A percentile compares a stretch with the other conserved stretches of the same genome.
phyloP scores from a whole-genome alignment of 2,888 invertebrate genomes.

The Keiferia lycopersicella region DNA sequence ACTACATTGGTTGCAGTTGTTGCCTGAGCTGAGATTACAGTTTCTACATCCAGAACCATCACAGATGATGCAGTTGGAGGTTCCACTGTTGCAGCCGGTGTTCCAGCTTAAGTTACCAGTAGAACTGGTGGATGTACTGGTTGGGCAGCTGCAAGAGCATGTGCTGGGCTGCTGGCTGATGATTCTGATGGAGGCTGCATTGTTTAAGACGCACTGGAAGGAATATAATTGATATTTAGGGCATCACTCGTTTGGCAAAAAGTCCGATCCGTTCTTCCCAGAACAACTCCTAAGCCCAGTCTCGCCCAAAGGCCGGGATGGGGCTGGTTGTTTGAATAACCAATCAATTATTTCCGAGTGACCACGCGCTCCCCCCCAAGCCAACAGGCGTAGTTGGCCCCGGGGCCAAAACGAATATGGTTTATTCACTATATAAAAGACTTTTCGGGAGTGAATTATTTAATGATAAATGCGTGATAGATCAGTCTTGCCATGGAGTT shows the following conservation, averaged over 20 bases:
- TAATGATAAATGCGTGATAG: too few relatives aligned
- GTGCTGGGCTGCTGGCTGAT: background rate
- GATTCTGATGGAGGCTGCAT: background rate
- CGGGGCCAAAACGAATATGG: too few relatives aligned
- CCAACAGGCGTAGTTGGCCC: too few relatives aligned
- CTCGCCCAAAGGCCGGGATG: too few relatives aligned
- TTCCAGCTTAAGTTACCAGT: background rate
- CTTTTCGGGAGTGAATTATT: too few relatives aligned
- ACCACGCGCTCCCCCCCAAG: too few relatives aligned
- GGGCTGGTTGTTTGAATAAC: too few relatives aligned
- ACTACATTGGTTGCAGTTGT: background rate
- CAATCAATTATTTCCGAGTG: too few relatives aligned
- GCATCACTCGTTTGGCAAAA: background rate
- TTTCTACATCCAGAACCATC: background rate
- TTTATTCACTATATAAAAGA: too few relatives aligned
- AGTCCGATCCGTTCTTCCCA: too few relatives aligned
- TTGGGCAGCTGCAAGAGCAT: background rate
- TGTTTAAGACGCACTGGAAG: slow-evolving; percentile 7
- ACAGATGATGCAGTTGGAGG: background rate
- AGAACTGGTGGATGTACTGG: background rate
- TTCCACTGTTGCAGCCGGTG: background rate
- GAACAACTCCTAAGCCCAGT: too few relatives aligned
- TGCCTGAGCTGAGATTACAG: background rate
- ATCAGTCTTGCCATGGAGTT: too few relatives aligned
- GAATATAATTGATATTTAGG: background rate